Conservation (phyloP, 2,797 vertebrate genomes). For the Epinephelus coioides region DNA sequence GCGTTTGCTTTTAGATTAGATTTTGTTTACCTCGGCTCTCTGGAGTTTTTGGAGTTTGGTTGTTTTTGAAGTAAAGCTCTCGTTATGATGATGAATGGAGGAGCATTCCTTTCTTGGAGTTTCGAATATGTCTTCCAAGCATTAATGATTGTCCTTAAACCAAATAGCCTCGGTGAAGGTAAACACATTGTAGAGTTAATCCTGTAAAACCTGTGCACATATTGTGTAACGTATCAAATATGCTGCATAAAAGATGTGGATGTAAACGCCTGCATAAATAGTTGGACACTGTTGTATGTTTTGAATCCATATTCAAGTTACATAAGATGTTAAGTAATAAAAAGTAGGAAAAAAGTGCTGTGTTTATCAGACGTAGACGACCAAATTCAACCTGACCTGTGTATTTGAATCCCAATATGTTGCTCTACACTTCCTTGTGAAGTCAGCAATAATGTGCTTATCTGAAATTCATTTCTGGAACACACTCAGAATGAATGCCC, state of each 20-base stretch:
- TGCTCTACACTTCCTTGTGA: not conserved
- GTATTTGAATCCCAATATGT: not conserved
- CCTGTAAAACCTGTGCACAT: not conserved
- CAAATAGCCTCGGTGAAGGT: not conserved
- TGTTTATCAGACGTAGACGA: not conserved
- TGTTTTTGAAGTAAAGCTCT: constrained; percentile 29
- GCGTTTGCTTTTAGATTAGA: constrained; percentile 2
- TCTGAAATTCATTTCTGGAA: constrained; percentile 11
- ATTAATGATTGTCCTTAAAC: not conserved
- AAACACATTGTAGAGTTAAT: not conserved
- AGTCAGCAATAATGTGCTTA: not conserved
- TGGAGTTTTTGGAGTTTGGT: not conserved
- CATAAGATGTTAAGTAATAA: not conserved
- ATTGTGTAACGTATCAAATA: constrained; percentile 19
- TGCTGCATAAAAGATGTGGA: not conserved
- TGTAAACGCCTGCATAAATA: not conserved
- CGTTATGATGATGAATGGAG: not conserved
- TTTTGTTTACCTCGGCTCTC: constrained; percentile 22
- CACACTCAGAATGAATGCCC: constrained; percentile 6
- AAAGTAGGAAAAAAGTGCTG: not conserved
- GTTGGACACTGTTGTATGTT: not conserved
- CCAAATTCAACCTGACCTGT: not conserved
- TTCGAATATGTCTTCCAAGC: not conserved
- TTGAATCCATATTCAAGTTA: too few relatives aligned
- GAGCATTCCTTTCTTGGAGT: not conserved